Conservation (phyloP, 2,113 vertebrate genomes). For the Thamnaconus septentrionalis region DNA sequence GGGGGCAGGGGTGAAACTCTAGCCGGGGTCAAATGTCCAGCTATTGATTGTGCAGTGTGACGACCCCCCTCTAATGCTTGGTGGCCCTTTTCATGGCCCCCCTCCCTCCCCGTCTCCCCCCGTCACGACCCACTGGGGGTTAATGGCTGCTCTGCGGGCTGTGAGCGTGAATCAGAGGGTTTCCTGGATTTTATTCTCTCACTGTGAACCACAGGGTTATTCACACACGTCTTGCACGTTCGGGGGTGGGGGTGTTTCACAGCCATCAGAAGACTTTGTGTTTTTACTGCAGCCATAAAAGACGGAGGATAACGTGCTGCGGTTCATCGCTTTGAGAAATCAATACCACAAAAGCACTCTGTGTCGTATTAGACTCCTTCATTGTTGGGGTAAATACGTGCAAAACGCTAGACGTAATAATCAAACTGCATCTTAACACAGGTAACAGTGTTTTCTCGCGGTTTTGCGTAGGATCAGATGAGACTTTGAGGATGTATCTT, state of each 20-base stretch:
- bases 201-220: conserved; percentile 13
- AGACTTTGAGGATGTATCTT: too few species aligned
- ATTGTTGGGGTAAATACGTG: too few species aligned
- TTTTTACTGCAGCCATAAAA: not conserved
- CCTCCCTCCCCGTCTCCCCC: conserved; percentile 29
- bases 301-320: too few species aligned
- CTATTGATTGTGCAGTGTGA: conserved; percentile 65
- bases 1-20: conserved; percentile 34
- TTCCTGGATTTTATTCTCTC: conserved; percentile 30
- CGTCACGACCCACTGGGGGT: conserved; percentile 48
- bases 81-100: conserved; percentile 56
- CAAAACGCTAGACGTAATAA: too few species aligned
- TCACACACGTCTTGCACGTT: conserved; percentile 23
- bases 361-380: too few species aligned
- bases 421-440: too few species aligned
- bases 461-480: too few species aligned
- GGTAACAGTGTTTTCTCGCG: too few species aligned
- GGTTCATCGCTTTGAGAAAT: too few species aligned
- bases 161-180: conserved; percentile 46
- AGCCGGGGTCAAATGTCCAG: conserved; percentile 64
- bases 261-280: not conserved
- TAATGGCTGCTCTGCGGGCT: conserved; percentile 58
- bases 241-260: conserved; percentile 4
- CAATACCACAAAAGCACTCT: too few species aligned
- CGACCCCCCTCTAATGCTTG: conserved; percentile 32